Evolutionary conservation across 1,140 invertebrate species (phyloP).

Genomic region (Thaumatotibia leucotreta): DNA sequence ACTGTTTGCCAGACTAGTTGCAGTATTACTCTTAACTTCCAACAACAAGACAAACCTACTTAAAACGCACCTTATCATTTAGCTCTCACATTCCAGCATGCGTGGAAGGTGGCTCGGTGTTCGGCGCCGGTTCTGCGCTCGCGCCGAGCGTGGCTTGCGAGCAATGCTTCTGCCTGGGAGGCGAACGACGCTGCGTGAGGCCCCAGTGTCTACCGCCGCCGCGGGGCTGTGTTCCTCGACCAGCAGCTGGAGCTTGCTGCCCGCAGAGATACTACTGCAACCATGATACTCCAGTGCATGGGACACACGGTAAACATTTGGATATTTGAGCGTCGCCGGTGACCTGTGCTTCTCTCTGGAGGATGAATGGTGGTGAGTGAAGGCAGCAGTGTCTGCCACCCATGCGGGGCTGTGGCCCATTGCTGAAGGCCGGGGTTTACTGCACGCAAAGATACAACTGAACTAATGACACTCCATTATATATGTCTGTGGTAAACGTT

Average conservation of each 20-base stretch:
- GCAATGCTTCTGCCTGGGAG: constrained; percentile 91
- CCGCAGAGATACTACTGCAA: constrained; percentile 90
- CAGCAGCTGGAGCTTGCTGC: constrained; percentile 86
- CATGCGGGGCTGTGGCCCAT: no score
- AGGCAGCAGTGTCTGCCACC: no score
- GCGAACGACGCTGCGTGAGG: constrained; percentile 85
- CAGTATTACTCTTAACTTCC: no score
- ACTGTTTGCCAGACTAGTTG: neutral
- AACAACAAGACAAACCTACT: no score
- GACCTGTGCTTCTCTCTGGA: no score
- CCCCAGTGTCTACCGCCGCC: constrained; percentile 89
- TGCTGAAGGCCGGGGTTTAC: no score
- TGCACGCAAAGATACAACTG: no score
- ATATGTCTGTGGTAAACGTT: no score
- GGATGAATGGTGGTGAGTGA: no score
- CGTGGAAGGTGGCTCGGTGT: constrained; percentile 84
- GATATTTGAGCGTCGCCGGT: no score
- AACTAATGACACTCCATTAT: no score
- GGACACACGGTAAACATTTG: constrained; percentile 36
- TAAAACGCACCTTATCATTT: no score
- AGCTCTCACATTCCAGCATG: constrained; percentile 81
- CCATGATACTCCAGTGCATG: constrained; percentile 54
- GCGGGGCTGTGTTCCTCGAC: constrained; percentile 83
- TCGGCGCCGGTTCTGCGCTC: constrained; percentile 91
- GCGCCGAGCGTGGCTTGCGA: constrained; percentile 86